Evolutionary conservation across 2,797 vertebrate genomes (phyloP), one percentile per base, ranked within the genome.

Genomic region (Xenopus petersii): DNA sequence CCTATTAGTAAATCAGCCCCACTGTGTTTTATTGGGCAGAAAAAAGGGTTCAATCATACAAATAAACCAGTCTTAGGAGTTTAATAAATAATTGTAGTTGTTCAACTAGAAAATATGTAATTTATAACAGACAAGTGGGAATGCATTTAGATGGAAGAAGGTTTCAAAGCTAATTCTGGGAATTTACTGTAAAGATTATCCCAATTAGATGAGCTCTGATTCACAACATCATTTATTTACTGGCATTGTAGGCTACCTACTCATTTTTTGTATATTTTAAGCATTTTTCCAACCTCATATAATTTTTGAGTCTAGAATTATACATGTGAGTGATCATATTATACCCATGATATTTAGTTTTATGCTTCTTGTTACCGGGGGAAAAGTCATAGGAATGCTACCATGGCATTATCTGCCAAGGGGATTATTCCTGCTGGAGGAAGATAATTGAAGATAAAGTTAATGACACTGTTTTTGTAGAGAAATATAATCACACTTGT

Each of bases 401-500:
- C 62, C 54, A 75, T 70, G 54, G 60, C 47, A 70, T 63, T 70
- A n/a, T 56, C 13, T 33, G 67, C 60, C 74, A 47, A 36, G 11
- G 67, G 67, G 51, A 62, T 46, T 64, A 51, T 64, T 64, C 36
- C 30, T 70, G 11, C n/a, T 58, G 24, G 36, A 17, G 62, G 58
- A 55, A 55, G 16, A 56, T 59, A 60, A 47, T 55, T 49, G 4
- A 65, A 47, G 47, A 70, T 21, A 21, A 21, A 21, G 21, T 21
- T 62, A 64, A 75, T 58, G 11, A 70, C 49, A 59, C 47, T 36
- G 12, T 48, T 49, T 49, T 11, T 49, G 10, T 4, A 36, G 33
- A 36, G 33, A 36, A 36, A 36, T 3, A 36, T 62, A 64, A 75
- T 58, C 7, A 70, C 49, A 59, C 47, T 36, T 6, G 33, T 36